Evolutionary conservation across 2,888 invertebrate genomes (phyloP), one percentile per base, ranked within the genome.

Genomic region (Mellilla xanthometata): DNA sequence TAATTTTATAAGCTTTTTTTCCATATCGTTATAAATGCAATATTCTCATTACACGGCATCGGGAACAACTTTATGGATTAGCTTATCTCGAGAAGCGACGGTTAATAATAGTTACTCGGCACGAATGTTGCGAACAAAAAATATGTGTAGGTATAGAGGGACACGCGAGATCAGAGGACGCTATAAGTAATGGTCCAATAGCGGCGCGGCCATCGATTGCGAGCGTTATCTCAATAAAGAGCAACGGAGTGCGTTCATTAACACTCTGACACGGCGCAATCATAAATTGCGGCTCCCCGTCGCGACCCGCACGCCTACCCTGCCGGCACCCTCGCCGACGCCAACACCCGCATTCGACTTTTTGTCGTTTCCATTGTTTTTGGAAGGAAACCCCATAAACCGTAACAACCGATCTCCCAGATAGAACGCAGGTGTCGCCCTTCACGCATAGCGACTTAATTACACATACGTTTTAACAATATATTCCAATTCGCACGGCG

Each of bases 211-310:
- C 71, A 76, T 78, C 76, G 79, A 80, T 85, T 84, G 81, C 81
- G 66, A 79, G 76, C 81, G 81, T 82, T 87, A 88, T 88, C 87
- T 89, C 86, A 87, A 89, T 88, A 88, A 88, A 88, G 86, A 83
- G 76, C 83, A 85, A 82, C 85, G 76, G 80, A 85, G 85, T 81
- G 84, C 81, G 82, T 87, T 88, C 88, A 88, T 89, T 88, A 89
- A 82, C 82, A 83, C 84, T 82, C 81, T 87, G 87, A 86, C 88
- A 83, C 81, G 80, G 77, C 72, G 81, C 73, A 81, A 86, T 88
- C 88, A 86, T 89, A 88, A 89, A 89, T 88, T 84, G 77, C 78
- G 85, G 83, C 78, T 72, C 85, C 88, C 87, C 78, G 82, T 70
- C 72, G 88, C 76, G 86, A 65, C 82, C 83, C 83, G 76, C 79